Percentiles rank a stretch among this genome's conserved stretches.
These are phyloP conservation scores for Istiophorus platypterus DNA, from an alignment of 2,113 vertebrate genomes.

Conservation along the genomic window DNA sequence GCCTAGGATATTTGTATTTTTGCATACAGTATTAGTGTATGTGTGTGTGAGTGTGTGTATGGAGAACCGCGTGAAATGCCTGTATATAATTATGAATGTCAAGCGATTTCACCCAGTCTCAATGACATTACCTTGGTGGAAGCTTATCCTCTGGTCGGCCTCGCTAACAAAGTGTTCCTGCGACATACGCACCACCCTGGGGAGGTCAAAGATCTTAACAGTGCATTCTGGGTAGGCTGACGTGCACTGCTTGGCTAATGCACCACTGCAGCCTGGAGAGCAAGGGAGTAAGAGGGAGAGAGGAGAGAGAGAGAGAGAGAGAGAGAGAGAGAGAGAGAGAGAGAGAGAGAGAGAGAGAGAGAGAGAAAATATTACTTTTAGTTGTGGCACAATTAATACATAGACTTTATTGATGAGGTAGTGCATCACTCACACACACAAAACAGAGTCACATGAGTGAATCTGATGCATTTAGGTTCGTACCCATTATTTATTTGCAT, in stretches of 20 bases:
- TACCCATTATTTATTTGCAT: slow-evolving; percentile 54
- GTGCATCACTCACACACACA: slow-evolving; percentile 14
- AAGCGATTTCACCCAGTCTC: slow-evolving; percentile 4
- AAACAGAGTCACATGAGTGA: background rate
- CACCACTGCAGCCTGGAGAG: slow-evolving; percentile 89
- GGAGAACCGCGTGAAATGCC: background rate
- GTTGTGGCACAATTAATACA: slow-evolving; percentile 50
- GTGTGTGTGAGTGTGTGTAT: background rate
- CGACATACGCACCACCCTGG: slow-evolving; percentile 83
- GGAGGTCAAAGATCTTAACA: slow-evolving; percentile 89
- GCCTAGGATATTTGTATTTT: background rate
- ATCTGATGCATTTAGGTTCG: slow-evolving; percentile 52
- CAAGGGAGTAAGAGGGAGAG: no score
- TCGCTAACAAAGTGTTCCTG: slow-evolving; percentile 81
- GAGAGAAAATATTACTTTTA: slow-evolving; percentile 44
- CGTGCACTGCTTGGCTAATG: slow-evolving; percentile 86
- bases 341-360: slow-evolving; percentile 15
- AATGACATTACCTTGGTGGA: slow-evolving; percentile 84
- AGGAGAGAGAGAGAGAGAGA: background rate
- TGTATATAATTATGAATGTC: slow-evolving; percentile 14
- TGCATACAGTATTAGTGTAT: background rate
- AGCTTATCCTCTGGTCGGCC: slow-evolving; percentile 77
- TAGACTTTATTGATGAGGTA: slow-evolving; percentile 48
- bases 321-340: slow-evolving; percentile 4
- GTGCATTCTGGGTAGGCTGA: slow-evolving; percentile 86